Evolutionary conservation across 2,888 invertebrate genomes (phyloP).

Genomic region (Lasioglossum calceatum): DNA sequence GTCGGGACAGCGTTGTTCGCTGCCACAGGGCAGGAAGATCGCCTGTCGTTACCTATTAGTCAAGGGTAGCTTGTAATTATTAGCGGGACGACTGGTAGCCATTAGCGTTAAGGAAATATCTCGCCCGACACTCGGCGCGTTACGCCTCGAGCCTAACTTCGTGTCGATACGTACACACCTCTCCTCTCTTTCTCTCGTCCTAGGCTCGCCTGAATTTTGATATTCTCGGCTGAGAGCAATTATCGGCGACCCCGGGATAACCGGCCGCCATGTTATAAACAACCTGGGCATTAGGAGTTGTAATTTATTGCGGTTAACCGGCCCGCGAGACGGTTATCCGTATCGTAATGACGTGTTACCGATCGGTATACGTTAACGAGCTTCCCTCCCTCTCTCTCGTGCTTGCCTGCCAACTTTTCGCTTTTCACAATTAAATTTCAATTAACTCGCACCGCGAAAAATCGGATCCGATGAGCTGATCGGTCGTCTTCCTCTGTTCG

Average conservation of each 20-base stretch:
- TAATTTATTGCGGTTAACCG: constrained; percentile 17
- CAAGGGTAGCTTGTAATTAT: constrained; percentile 67
- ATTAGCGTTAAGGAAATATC: constrained; percentile 64
- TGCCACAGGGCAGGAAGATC: constrained; percentile 55
- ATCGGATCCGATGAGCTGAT: neutral
- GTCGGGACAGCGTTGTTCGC: constrained; percentile 4
- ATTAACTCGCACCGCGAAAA: constrained; percentile 9
- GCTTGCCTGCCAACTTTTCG: neutral
- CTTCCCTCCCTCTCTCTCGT: neutral
- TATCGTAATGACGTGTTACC: constrained; percentile 16
- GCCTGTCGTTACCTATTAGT: constrained; percentile 70
- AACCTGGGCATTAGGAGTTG: constrained; percentile 25
- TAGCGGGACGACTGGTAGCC: constrained; percentile 53
- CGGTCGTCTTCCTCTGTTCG: constrained; percentile 22
- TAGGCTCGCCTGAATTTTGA: constrained; percentile 47
- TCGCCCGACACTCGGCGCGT: constrained; percentile 33
- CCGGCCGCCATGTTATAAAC: neutral
- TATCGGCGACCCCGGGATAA: neutral
- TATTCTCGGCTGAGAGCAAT: constrained; percentile 32
- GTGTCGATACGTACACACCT: neutral
- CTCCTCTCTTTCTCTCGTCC: neutral
- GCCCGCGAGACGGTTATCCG: neutral
- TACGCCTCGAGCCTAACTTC: constrained; percentile 43
- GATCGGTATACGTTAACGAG: constrained; percentile 10
- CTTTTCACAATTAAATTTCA: neutral